phyloP scores from a whole-genome alignment of 2,113 vertebrate species.

The Prunella fulvescens region DNA sequence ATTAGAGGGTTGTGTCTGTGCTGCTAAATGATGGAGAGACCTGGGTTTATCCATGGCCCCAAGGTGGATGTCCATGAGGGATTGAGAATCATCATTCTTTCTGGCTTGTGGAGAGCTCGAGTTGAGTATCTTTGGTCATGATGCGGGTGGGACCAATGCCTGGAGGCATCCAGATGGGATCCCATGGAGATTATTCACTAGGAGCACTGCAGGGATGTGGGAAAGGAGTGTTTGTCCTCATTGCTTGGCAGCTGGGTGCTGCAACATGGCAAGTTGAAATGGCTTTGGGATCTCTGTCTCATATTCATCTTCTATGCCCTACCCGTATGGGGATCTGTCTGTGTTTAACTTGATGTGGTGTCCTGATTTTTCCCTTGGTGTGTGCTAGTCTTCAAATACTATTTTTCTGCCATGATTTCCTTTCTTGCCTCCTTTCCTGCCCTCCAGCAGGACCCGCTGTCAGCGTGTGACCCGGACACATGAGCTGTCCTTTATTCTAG shows the following conservation, averaged over 20 bases:
- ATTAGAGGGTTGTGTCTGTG: rapidly evolving
- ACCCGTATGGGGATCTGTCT: background rate
- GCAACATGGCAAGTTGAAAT: background rate
- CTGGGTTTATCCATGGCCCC: background rate
- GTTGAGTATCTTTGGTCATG: background rate
- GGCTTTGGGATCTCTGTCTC: background rate
- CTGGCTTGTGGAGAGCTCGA: background rate
- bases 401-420: background rate
- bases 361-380: background rate
- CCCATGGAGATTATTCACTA: background rate
- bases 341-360: rapidly evolving
- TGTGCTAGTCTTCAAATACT: background rate
- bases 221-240: background rate
- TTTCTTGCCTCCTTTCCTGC: background rate
- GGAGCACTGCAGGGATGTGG: rapidly evolving
- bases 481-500: background rate
- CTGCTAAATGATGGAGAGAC: background rate
- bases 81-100: background rate
- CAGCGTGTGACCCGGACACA: rapidly evolving
- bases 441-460: background rate
- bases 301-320: background rate
- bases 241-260: background rate
- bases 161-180: background rate
- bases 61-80: background rate
- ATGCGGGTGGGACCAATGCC: rapidly evolving